phyloP scores from a whole-genome alignment of 2,888 invertebrate genomes.

The Rapana venosa region DNA sequence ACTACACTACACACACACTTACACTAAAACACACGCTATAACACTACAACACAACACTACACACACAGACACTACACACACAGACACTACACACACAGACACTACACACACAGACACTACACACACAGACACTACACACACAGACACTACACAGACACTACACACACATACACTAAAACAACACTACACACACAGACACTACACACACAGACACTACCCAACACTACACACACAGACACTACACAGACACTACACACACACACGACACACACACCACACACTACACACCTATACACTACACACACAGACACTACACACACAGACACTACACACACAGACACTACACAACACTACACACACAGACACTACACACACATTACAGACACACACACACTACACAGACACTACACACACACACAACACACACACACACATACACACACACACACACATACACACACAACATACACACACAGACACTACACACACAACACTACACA shows the following conservation, averaged over 20 bases:
- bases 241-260: slow-evolving; percentile 63
- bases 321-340: neutral
- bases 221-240: neutral
- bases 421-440: no score
- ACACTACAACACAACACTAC: neutral
- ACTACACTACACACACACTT: neutral
- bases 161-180: neutral
- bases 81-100: neutral
- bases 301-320: neutral
- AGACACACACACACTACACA: neutral
- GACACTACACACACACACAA: neutral
- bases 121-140: neutral
- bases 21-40: no score
- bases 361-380: neutral
- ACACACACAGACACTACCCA: neutral
- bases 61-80: neutral
- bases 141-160: neutral
- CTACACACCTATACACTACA: neutral
- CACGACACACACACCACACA: neutral
- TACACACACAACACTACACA: no score
- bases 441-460: no score
- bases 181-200: neutral
- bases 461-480: no score
- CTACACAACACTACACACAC: no score
- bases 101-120: neutral